Base-by-base conservation (phyloP, 2,797 vertebrate species). In the Hoplostethus mediterraneus region DNA sequence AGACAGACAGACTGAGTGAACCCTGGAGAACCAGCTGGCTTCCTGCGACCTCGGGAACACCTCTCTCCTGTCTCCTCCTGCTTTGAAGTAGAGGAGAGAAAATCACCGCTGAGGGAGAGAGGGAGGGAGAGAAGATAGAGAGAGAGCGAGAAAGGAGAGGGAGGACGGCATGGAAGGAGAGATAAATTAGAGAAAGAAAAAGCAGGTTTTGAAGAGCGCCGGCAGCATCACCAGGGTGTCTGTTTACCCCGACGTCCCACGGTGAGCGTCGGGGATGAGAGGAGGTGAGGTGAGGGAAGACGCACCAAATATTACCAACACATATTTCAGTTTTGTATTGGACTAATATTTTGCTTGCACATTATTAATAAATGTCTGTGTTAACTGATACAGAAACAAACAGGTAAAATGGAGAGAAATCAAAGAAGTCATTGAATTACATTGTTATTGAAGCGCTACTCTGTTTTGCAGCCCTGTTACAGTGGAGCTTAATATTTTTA, bases 31-130 rank as follows among this genome's bases (percentile, higher is more conserved):
- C 65, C 31, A 60, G 40, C 59, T 42, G 25, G 1, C 28, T 72
- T 57, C 52, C 33, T 61, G 36, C 66, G 63, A 82, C 56, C 67
- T 66, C 7, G 0, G 45, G 1, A 78, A 60, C 13, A 57, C 2
- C 38, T 52, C 58, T 40, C n/a, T 6, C 54, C 30, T 53, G 63
- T 59, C 57, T 65, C 44, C 31, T 56, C 51, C 54, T 55, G 67
- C 58, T 79, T 52, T 48, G 68, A 66, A 45, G 60, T 44, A 21
- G 40, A 75, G 31, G 25, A 66, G 30, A 8, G 17, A 58, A 47
- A 58, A 47, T 66, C 17, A 36, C 25, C 17, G 54, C 49, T 14
- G 13, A 70, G 14, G 33, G 31, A 17, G n/a, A n/a, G n/a, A 64
- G 36, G n/a, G 7, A 9, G 47, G 6, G 31, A 33, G 31, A 33